Conservation (phyloP, 2,113 vertebrate species). For the Macquaria australasica region DNA sequence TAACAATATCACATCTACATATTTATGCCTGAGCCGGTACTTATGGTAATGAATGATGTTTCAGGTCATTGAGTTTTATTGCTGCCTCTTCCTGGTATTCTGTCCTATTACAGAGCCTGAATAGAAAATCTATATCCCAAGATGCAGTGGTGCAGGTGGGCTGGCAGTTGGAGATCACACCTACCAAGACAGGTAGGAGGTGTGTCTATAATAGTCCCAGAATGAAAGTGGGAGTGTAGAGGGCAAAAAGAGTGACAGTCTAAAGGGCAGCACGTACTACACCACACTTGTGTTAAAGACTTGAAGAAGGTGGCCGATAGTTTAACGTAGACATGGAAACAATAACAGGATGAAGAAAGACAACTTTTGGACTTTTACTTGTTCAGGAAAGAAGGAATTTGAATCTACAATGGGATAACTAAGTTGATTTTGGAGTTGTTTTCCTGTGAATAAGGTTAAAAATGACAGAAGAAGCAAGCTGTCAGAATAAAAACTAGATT, state of each 20-base stretch:
- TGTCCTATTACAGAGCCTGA: slow-evolving; percentile 24
- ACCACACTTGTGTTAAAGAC: background rate
- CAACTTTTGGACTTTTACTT: background rate
- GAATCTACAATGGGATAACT: slow-evolving; percentile 5
- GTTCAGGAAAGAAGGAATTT: slow-evolving; percentile 1
- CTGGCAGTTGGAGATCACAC: slow-evolving; percentile 75
- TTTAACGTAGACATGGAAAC: slow-evolving; percentile 14
- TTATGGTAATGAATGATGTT: background rate
- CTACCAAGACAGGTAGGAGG: slow-evolving; percentile 82
- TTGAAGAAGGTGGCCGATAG: background rate
- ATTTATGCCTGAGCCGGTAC: background rate
- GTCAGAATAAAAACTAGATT: slow-evolving; percentile 4
- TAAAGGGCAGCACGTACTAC: slow-evolving; percentile 59
- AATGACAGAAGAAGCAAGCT: background rate
- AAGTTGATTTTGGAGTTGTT: background rate
- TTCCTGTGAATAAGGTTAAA: background rate
- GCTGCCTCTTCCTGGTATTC: slow-evolving; percentile 37
- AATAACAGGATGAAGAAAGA: slow-evolving; percentile 2
- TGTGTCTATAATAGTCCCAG: slow-evolving; percentile 61
- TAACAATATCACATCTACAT: background rate
- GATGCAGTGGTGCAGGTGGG: slow-evolving; percentile 84
- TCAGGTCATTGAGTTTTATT: slow-evolving; percentile 4
- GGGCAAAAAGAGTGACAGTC: slow-evolving; percentile 46
- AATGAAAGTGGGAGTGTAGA: slow-evolving; percentile 31
- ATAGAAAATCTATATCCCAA: slow-evolving; percentile 86